phyloP scores from a whole-genome alignment of 1,140 invertebrate species.

The Patella vulgata region DNA sequence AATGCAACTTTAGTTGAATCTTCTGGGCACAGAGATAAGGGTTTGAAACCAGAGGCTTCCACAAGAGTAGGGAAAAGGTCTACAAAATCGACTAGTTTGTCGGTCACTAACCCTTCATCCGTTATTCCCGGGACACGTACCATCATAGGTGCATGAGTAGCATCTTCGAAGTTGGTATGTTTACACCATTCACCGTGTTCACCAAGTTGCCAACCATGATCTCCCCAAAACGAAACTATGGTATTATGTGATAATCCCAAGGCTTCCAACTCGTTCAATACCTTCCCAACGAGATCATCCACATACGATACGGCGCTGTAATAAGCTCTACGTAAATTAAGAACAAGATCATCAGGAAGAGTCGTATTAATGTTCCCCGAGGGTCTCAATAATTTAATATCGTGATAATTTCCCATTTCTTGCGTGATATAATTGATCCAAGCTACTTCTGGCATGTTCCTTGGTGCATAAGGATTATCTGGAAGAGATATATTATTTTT shows the following conservation, averaged over 20 bases:
- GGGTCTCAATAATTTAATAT: slow-evolving; percentile 13
- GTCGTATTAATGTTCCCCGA: slow-evolving; percentile 23
- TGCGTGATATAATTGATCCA: slow-evolving; percentile 27
- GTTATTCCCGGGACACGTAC: slow-evolving; percentile 33
- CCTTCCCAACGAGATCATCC: slow-evolving; percentile 34
- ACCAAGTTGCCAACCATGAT: too few species aligned
- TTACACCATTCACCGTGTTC: too few species aligned
- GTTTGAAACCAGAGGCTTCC: slow-evolving; percentile 74
- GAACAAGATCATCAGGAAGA: slow-evolving; percentile 14
- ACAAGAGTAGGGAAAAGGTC: slow-evolving; percentile 87
- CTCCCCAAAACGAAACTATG: slow-evolving; percentile 36
- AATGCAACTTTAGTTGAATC: slow-evolving; percentile 62
- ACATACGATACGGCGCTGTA: slow-evolving; percentile 34
- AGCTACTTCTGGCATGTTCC: slow-evolving; percentile 32
- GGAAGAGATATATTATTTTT: slow-evolving; percentile 16
- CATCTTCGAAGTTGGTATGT: too few species aligned
- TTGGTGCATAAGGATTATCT: slow-evolving; percentile 30
- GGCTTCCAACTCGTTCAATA: slow-evolving; percentile 29
- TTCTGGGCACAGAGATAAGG: slow-evolving; percentile 70
- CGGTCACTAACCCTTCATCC: slow-evolving; percentile 18
- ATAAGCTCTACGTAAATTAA: slow-evolving; percentile 29
- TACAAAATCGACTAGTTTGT: slow-evolving; percentile 77
- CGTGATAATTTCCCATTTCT: slow-evolving; percentile 15
- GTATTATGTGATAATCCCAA: slow-evolving; percentile 36
- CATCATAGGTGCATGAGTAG: slow-evolving; percentile 41